Percentiles rank a stretch among this genome's conserved stretches.
These are phyloP conservation scores for Canis aureus DNA, from an alignment of 2,113 vertebrate species.

Conservation along the genomic window DNA sequence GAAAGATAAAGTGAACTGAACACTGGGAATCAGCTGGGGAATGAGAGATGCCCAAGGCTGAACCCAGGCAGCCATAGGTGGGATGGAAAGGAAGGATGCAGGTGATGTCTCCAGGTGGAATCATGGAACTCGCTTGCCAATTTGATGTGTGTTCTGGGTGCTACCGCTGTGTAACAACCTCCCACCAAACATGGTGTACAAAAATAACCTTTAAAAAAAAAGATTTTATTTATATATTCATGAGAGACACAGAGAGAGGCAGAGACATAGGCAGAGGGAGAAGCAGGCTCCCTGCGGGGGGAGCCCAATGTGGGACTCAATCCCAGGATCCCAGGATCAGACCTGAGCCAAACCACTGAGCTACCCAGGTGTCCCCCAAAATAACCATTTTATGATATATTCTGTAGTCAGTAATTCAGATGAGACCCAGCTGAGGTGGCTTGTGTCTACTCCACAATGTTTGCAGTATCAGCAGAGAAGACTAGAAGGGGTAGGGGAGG, in stretches of 20 bases:
- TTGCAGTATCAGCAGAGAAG: background rate
- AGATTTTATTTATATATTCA: too few relatives aligned
- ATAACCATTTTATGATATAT: background rate
- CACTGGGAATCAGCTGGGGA: background rate
- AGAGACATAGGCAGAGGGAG: too few relatives aligned
- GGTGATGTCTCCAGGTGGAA: background rate
- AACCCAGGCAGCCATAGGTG: background rate
- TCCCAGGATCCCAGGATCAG: too few relatives aligned
- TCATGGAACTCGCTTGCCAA: background rate
- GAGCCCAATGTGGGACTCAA: too few relatives aligned
- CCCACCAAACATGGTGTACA: background rate
- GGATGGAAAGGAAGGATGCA: background rate
- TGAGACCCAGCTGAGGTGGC: background rate
- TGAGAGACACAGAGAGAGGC: too few relatives aligned
- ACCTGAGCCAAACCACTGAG: too few relatives aligned
- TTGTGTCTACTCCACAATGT: rapidly evolving
- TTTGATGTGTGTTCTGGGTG: background rate
- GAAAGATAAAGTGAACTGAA: background rate
- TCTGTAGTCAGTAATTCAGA: background rate
- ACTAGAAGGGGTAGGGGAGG: background rate
- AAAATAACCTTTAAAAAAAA: too few relatives aligned
- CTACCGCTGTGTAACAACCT: background rate
- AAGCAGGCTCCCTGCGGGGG: too few relatives aligned
- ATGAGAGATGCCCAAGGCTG: background rate
- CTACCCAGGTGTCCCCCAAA: too few relatives aligned